Evolutionary conservation across 2,888 invertebrate species (phyloP).

Genomic region (Dione juno): DNA sequence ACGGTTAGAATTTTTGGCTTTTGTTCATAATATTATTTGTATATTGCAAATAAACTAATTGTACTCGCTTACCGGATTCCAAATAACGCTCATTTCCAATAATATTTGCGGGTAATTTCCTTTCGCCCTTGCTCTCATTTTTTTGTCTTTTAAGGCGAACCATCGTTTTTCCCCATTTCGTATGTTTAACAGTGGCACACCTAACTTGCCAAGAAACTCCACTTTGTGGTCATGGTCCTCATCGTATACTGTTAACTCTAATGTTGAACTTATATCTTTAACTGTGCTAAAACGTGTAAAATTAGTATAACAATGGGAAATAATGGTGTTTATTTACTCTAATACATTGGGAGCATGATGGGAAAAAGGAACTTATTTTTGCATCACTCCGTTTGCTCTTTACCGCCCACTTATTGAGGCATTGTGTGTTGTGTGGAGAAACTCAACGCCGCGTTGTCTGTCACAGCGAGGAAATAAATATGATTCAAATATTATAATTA

Average conservation of each 20-base stretch:
- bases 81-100: slow-evolving; percentile 94
- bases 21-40: too few relatives aligned
- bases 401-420: too few relatives aligned
- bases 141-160: slow-evolving; percentile 98
- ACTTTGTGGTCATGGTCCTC: slow-evolving; percentile 99
- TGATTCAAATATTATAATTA: too few relatives aligned
- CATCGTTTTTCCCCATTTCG: slow-evolving; percentile 96
- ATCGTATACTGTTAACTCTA: slow-evolving; percentile 98
- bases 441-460: too few relatives aligned
- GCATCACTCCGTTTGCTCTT: too few relatives aligned
- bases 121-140: slow-evolving; percentile 94
- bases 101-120: slow-evolving; percentile 94
- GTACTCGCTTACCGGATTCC: slow-evolving; percentile 90
- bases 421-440: too few relatives aligned
- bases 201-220: slow-evolving; percentile 97
- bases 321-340: background rate
- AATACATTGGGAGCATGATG: background rate
- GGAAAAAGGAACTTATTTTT: background rate
- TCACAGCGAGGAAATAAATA: too few relatives aligned
- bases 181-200: slow-evolving; percentile 93
- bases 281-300: slow-evolving; percentile 86
- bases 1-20: too few relatives aligned
- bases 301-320: background rate
- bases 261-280: slow-evolving; percentile 97
- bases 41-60: background rate